phyloP scores from a whole-genome alignment of 2,113 vertebrate genomes.

The Hyla sarda region DNA sequence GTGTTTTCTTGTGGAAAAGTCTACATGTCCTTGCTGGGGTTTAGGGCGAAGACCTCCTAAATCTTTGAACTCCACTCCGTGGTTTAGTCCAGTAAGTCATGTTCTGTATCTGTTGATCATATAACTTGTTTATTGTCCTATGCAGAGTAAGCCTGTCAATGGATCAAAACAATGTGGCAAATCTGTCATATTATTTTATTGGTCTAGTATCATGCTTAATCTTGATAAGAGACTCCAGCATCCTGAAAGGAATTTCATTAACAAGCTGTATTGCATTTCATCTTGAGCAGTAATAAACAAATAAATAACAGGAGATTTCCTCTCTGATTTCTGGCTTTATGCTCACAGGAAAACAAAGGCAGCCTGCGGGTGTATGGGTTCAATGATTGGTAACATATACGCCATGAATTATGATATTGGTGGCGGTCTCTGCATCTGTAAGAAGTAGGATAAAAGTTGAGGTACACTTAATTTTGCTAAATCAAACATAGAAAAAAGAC shows the following conservation, averaged over 20 bases:
- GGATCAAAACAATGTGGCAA: conserved; percentile 11
- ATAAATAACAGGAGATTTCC: conserved; percentile 52
- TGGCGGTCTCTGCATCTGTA: too few relatives aligned
- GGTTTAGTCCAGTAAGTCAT: too few relatives aligned
- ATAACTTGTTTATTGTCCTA: conserved; percentile 41
- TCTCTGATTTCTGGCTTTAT: conserved; percentile 24
- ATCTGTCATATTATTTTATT: conserved; percentile 45
- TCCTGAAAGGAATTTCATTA: conserved; percentile 55
- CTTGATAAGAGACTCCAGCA: conserved; percentile 39
- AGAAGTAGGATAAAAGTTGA: too few relatives aligned
- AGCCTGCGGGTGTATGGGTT: neutral
- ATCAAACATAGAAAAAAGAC: too few relatives aligned
- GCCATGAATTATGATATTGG: too few relatives aligned
- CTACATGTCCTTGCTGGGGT: too few relatives aligned
- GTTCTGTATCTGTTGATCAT: neutral
- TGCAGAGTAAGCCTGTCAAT: neutral
- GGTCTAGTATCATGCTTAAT: conserved; percentile 43
- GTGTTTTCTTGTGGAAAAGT: too few relatives aligned
- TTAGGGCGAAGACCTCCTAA: too few relatives aligned
- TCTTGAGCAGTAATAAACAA: conserved; percentile 38
- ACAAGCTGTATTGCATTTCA: conserved; percentile 48
- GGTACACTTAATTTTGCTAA: too few relatives aligned
- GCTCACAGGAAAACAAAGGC: conserved; percentile 6
- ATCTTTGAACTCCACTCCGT: too few relatives aligned
- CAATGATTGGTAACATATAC: neutral